phyloP scores from a whole-genome alignment of 2,888 invertebrate species.

The Tipula helvola region DNA sequence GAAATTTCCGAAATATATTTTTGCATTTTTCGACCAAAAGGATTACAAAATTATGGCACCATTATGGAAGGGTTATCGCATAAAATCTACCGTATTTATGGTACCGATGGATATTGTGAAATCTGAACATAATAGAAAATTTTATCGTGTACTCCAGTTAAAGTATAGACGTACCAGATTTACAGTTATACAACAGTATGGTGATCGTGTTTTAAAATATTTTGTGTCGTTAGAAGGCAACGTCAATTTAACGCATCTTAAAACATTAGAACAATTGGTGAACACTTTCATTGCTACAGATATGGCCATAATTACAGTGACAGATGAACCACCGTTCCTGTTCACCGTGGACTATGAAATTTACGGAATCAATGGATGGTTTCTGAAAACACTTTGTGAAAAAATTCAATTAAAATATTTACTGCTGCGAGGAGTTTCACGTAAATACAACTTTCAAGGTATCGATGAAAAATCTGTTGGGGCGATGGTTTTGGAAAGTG shows the following conservation, averaged over 20 bases:
- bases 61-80: background rate
- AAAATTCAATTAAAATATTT: background rate
- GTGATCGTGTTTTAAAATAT: background rate
- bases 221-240: background rate
- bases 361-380: background rate
- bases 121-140: background rate
- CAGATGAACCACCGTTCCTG: background rate
- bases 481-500: background rate
- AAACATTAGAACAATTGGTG: background rate
- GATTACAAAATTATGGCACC: background rate
- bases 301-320: background rate
- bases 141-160: background rate
- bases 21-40: background rate
- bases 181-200: background rate
- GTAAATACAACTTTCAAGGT: background rate
- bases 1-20: background rate
- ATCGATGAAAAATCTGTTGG: background rate
- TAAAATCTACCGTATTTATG: background rate
- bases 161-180: background rate
- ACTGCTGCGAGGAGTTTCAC: background rate
- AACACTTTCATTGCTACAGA: background rate
- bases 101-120: background rate
- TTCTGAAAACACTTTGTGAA: background rate
- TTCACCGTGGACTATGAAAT: background rate
- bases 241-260: background rate